Evolutionary conservation across 2,888 invertebrate genomes (phyloP).

Genomic region (Torymus auratus): DNA sequence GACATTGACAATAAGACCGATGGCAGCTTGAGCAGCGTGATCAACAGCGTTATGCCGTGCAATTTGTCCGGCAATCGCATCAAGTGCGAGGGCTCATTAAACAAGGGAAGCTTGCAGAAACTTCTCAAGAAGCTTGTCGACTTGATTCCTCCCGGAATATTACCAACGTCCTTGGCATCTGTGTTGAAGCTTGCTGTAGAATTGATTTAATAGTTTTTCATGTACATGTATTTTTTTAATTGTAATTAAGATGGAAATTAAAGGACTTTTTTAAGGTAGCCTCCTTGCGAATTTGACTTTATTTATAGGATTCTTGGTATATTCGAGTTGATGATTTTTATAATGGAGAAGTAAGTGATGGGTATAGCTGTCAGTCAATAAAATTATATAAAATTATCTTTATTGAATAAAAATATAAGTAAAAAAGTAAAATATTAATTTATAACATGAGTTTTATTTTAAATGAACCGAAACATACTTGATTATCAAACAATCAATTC

Average conservation of each 20-base stretch:
- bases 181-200: background rate
- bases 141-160: background rate
- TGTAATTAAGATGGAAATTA: background rate
- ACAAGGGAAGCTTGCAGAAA: background rate
- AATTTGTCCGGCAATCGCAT: background rate
- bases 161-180: background rate
- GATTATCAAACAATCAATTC: too few species aligned
- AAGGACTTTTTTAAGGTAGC: background rate
- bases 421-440: too few species aligned
- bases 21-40: background rate
- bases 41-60: constrained; percentile 46
- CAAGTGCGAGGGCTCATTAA: constrained; percentile 5
- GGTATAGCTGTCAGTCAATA: too few species aligned
- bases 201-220: background rate
- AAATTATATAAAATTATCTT: too few species aligned
- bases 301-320: too few species aligned
- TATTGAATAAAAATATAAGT: too few species aligned
- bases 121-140: background rate
- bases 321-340: too few species aligned
- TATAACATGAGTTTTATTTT: too few species aligned
- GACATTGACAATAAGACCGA: background rate
- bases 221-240: too few species aligned
- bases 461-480: too few species aligned
- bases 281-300: too few species aligned
- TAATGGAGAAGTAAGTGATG: too few species aligned